Evolutionary conservation across 2,113 vertebrate species (phyloP), one percentile per base, ranked within the genome.

Genomic region (Aviceda subcristata): DNA sequence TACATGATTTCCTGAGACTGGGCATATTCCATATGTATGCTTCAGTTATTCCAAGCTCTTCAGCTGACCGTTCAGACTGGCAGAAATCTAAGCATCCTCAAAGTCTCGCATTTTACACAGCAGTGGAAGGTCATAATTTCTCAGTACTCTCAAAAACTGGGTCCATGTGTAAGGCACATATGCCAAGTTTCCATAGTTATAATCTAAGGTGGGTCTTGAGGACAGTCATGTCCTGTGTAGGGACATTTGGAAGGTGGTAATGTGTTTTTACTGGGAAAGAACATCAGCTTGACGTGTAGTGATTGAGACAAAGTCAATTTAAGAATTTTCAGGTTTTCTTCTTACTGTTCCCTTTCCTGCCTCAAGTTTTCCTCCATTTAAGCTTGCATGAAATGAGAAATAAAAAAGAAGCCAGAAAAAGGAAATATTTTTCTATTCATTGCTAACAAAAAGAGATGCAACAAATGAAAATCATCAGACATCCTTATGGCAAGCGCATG

Each of bases 401-500:
- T 36, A 55, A 67, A 60, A 60, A 86, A 51, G 15, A 46, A 74
- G 16, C 15, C 64, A 48, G 29, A 45, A 80, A 27, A 15, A 53
- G 24, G 23, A 53, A 77, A 16, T 55, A 46, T 48, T 60, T 76
- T 59, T 66, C 29, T 41, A 39, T 21, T 92, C 21, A 80, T 88
- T 93, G 82, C 75, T 73, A 82, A 95, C 80, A 93, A 76, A 76
- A 77, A 95, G 96, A 94, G 60, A 39, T n/a, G 59, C 51, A 79
- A 69, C 21, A 67, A 68, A 88, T 48, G 30, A 87, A 89, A 95
- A 83, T 41, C 5, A 2, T 62, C 60, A 86, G 39, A 89, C 53
- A 81, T 64, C 67, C 51, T 85, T 75, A 68, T 78, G 73, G 77
- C 59, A 94, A 96, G 76, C 50, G 91, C 18, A 13, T 18, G 69